Conservation (phyloP, 2,797 vertebrate genomes). For the Echeneis naucrates region DNA sequence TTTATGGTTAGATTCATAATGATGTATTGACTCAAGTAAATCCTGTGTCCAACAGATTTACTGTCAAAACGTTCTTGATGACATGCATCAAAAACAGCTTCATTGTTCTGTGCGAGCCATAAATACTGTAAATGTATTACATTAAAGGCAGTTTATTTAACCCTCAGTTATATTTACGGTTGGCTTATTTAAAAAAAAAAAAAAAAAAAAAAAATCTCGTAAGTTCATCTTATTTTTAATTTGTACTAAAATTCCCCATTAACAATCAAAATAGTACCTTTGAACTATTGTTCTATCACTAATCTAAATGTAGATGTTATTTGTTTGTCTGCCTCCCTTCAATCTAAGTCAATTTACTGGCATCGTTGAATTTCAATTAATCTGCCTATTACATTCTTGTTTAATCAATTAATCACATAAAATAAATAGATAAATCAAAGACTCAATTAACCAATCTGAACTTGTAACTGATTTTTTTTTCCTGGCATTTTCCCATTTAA, state of each 20-base stretch:
- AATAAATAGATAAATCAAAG: too few relatives aligned
- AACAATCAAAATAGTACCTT: neutral
- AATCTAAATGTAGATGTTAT: neutral
- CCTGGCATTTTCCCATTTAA: neutral
- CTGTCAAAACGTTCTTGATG: constrained; percentile 49
- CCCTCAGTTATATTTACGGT: neutral
- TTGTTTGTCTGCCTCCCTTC: neutral
- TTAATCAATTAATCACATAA: neutral
- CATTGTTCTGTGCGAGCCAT: constrained; percentile 23
- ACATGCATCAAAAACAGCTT: constrained; percentile 67
- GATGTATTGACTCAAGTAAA: constrained; percentile 55
- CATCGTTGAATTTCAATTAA: neutral
- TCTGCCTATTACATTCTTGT: neutral
- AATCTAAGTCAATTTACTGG: neutral
- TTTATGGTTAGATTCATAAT: constrained; percentile 54
- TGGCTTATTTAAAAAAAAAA: too few relatives aligned
- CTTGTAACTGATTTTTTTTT: too few relatives aligned
- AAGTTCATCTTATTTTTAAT: neutral
- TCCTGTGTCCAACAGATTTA: constrained; percentile 66
- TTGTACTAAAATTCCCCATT: neutral
- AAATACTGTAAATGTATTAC: constrained; percentile 53
- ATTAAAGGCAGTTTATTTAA: constrained; percentile 75
- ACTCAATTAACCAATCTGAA: too few relatives aligned
- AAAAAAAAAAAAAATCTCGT: too few relatives aligned
- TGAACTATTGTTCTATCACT: neutral